phyloP scores from a whole-genome alignment of 2,888 invertebrate genomes.

The Tricholauxania praeusta region DNA sequence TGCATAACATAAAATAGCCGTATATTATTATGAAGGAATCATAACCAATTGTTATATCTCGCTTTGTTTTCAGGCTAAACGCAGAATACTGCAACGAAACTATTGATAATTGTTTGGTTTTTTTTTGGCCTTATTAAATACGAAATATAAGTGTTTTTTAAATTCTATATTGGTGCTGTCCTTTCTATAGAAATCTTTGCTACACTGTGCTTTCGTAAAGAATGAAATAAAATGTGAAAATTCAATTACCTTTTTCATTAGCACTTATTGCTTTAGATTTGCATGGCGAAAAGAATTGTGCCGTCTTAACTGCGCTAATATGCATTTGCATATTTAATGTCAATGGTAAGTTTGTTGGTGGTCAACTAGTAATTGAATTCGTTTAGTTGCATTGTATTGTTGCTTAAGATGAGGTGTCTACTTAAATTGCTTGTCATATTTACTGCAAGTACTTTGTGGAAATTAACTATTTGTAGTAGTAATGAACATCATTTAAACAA shows the following conservation, averaged over 20 bases:
- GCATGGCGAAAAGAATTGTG: background rate
- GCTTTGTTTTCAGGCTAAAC: conserved; percentile 33
- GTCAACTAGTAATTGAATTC: too few relatives aligned
- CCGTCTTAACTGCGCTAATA: background rate
- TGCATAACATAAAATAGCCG: background rate
- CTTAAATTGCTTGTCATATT: background rate
- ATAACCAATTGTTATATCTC: background rate
- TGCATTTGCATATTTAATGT: conserved; percentile 24
- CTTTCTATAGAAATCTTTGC: background rate
- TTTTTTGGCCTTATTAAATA: too few relatives aligned
- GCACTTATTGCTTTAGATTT: background rate
- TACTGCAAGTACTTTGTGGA: background rate
- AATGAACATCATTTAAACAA: conserved; percentile 42
- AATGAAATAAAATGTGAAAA: conserved; percentile 32
- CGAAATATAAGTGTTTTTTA: too few relatives aligned
- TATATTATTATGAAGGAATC: background rate
- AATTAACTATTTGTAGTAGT: background rate
- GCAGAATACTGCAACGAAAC: conserved; percentile 42
- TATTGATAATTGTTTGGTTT: conserved; percentile 20
- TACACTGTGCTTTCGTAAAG: background rate
- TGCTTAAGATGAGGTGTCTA: conserved; percentile 1
- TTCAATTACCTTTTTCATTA: conserved; percentile 7
- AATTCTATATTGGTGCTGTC: background rate
- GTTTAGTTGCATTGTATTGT: background rate
- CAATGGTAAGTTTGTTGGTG: conserved; percentile 2